Base-by-base conservation (phyloP, 1,140 invertebrate species). In the Aphelenchoides fujianensis region DNA sequence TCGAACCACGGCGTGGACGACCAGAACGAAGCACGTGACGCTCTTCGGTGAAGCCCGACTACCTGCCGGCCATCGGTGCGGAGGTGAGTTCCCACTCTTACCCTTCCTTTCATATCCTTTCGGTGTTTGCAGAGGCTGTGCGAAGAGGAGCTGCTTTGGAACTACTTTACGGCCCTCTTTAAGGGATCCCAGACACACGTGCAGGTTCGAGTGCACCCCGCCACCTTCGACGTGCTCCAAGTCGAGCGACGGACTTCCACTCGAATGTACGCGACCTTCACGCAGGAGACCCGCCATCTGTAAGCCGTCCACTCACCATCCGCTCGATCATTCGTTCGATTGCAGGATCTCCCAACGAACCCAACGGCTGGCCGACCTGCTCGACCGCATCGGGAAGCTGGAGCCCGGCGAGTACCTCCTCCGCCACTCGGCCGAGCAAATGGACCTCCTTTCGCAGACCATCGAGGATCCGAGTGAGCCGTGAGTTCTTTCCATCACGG, bases 111-210 rank as follows among this genome's bases (percentile, higher is more conserved):
- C 34, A 19, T 59, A 48, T 12, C 41, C 23, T 48, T 23, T 48
- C 23, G 12, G 41, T 48, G 23, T 48, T 23, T 59, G 19, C 34
- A 59, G 55, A 59, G 34, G 34, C n/a, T 66, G 2, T 37, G 36
- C 31, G 63, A 66, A 66, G 63, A 66, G 3, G 63, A 66, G 31
- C 16, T 36, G 12, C 30, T 66, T 34, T 34, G 32, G 1, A 66
- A 66, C 53, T 35, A 63, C 63, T 66, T 66, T 30, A 66, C 63
- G 36, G 36, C n/a, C 12, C 16, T 66, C 32, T n/a, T 66, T 19
- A 66, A 66, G 53, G 63, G 12, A 19, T 12, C 63, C 1, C 9
- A 66, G 53, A 35, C n/a, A 2, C 16, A 32, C 16, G 16, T 66
- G 27, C 3, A 12, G 9, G 12, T 66, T 37, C 63, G 63, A 31